A percentile compares a stretch with the other conserved stretches of the same genome.
Evolutionary conservation across 2,888 invertebrate genomes (phyloP).

Genomic region (Drosophila affinis): DNA sequence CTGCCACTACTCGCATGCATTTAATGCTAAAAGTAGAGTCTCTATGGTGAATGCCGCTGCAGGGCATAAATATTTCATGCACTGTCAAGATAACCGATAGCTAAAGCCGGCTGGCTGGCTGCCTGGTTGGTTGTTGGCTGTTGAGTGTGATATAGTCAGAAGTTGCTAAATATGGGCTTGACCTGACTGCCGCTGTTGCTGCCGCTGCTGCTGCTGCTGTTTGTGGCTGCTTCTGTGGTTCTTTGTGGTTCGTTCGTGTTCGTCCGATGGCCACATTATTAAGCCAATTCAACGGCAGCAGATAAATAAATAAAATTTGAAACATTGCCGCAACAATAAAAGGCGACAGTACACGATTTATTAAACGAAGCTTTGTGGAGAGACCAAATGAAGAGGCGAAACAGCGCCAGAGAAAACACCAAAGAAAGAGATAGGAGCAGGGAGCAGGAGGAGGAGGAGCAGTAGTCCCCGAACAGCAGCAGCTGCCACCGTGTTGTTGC

Average conservation of each 20-base stretch:
- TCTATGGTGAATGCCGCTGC: constrained; percentile 29
- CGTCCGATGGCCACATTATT: constrained; percentile 74
- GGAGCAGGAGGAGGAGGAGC: neutral
- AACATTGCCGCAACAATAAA: constrained; percentile 80
- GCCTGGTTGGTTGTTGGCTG: constrained; percentile 6
- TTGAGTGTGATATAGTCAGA: constrained; percentile 75
- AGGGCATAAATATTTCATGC: constrained; percentile 67
- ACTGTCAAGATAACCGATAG: constrained; percentile 76
- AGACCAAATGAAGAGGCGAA: constrained; percentile 70
- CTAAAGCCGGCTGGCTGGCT: constrained; percentile 49
- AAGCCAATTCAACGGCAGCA: constrained; percentile 80
- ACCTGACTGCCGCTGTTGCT: constrained; percentile 48
- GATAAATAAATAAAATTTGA: constrained; percentile 80
- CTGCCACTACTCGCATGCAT: neutral
- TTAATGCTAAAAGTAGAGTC: constrained; percentile 18
- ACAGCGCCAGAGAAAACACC: constrained; percentile 42
- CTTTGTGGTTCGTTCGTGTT: constrained; percentile 1
- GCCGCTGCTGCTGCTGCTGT: constrained; percentile 40
- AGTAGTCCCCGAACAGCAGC: constrained; percentile 43
- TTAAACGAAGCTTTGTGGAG: constrained; percentile 69
- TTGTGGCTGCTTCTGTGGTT: constrained; percentile 25
- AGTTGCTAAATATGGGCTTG: constrained; percentile 78
- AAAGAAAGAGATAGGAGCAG: neutral
- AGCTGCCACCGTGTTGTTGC: constrained; percentile 77
- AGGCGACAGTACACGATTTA: constrained; percentile 80